phyloP scores from a whole-genome alignment of 1,140 invertebrate genomes.

The Penaeus japonicus region DNA sequence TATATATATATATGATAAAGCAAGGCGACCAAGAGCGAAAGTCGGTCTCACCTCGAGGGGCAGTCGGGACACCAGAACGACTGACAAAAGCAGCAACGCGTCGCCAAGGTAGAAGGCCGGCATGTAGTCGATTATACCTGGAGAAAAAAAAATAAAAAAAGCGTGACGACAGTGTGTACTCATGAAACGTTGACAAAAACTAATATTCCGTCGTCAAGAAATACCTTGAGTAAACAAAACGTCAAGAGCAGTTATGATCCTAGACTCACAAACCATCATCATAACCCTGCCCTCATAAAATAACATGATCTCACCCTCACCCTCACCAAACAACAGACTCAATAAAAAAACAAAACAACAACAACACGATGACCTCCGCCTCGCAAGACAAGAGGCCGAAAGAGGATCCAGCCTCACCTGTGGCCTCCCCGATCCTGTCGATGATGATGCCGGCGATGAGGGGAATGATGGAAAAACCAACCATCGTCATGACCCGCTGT shows the following conservation, averaged over 20 bases:
- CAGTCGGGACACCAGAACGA: slow-evolving; percentile 63
- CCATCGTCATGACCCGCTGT: slow-evolving; percentile 79
- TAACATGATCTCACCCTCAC: too few relatives aligned
- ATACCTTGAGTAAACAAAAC: too few relatives aligned
- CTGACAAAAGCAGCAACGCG: slow-evolving; percentile 73
- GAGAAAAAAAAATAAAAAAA: slow-evolving; percentile 11
- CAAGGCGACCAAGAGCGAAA: not conserved
- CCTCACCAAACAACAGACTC: too few relatives aligned
- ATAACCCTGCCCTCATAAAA: too few relatives aligned
- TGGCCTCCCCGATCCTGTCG: slow-evolving; percentile 69
- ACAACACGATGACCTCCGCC: too few relatives aligned
- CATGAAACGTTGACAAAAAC: not conserved
- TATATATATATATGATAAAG: not conserved
- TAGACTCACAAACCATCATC: too few relatives aligned
- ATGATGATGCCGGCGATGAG: slow-evolving; percentile 80
- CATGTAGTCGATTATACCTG: slow-evolving; percentile 80
- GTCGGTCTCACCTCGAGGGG: slow-evolving; percentile 25
- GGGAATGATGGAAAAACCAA: slow-evolving; percentile 82
- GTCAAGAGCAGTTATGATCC: too few relatives aligned
- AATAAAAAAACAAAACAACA: too few relatives aligned
- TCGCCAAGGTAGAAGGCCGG: slow-evolving; percentile 80
- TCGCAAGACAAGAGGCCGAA: not conserved
- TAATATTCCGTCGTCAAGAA: not conserved
- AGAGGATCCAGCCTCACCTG: slow-evolving; percentile 22
- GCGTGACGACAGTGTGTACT: not conserved